These are phyloP conservation scores for Toxotes lorentzi DNA, from an alignment of 2,797 vertebrate genomes.

Conservation along the genomic window DNA sequence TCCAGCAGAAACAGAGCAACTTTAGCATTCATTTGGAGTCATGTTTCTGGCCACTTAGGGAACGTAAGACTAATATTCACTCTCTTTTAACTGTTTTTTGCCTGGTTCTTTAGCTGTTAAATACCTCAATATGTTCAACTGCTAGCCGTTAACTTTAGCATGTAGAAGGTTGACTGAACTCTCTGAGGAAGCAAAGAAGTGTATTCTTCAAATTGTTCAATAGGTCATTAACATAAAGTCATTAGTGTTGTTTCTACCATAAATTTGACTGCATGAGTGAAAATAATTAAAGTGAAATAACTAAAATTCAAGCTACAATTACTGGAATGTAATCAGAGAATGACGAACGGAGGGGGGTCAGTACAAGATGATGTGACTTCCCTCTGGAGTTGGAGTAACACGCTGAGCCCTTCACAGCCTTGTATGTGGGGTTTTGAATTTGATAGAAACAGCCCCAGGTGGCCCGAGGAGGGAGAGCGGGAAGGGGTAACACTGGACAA, in stretches of 20 bases:
- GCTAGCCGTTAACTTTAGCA: background rate
- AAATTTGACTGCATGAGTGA: background rate
- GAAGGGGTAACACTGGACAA: constrained; percentile 17
- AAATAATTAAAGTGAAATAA: background rate
- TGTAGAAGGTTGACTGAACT: background rate
- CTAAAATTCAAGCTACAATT: background rate
- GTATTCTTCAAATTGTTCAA: background rate
- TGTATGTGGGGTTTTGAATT: constrained; percentile 23
- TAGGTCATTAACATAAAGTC: background rate
- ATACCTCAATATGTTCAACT: too few relatives aligned
- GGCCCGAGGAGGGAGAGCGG: constrained; percentile 9
- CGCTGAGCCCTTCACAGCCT: constrained; percentile 14
- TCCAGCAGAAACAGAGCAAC: background rate
- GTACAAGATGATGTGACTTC: background rate
- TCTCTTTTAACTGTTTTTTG: background rate
- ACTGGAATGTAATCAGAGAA: background rate
- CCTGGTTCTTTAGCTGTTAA: background rate
- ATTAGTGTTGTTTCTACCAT: background rate
- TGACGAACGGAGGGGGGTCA: background rate
- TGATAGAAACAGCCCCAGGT: constrained; percentile 32
- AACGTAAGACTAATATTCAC: background rate
- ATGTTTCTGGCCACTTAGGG: background rate
- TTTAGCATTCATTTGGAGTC: background rate
- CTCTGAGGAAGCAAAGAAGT: background rate
- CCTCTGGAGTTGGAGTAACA: background rate